Evolutionary conservation across 2,113 vertebrate genomes (phyloP), one percentile per base, ranked within the genome.

Genomic region (Caretta caretta): DNA sequence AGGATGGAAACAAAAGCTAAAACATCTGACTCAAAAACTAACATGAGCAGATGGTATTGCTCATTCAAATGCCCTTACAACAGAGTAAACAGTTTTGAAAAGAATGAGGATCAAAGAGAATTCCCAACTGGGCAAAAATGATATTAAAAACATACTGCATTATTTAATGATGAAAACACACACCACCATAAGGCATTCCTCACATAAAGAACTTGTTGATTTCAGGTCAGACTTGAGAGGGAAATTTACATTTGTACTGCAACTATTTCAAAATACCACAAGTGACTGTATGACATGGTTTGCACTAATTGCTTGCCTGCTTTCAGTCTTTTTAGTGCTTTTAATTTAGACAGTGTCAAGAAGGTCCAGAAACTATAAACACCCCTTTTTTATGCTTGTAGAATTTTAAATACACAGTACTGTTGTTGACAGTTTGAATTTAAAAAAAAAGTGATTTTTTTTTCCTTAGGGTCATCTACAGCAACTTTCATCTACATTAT

Each of bases 31-130:
- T 81, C 51, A 86, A 90, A 93, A 83, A 59, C 1, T 42, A 88
- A 6, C 0, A 1, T 31, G 17, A 97, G 38, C 27, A 94, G 87
- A 93, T 0, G 0, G 4, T 0, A 2, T 84, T 78, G 80, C 16
- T 80, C 84, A 92, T 84, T 88, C 49, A 62, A 88, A 89, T 42
- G 53, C 62, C 35, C 54, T 35, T 56, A 42, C 29, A 81, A 22
- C 62, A 46, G 13, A 89, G 11, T 42, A 76, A 50, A 25, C 2
- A 59, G 16, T 81, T 92, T 92, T 89, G 0, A 86, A 94, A 48
- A 80, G 31, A 89, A 83, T 27, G 81, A 88, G 76, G 46, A 92
- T 48, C 81, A 72, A 16, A 85, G 10, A 86, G 8, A 86, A 4
- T 65, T 0, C 20, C 1, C 10, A 56, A 1, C 17, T 51, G 17